Base-by-base conservation (phyloP, 2,797 vertebrate species). In the Pangasius mekongensis region DNA sequence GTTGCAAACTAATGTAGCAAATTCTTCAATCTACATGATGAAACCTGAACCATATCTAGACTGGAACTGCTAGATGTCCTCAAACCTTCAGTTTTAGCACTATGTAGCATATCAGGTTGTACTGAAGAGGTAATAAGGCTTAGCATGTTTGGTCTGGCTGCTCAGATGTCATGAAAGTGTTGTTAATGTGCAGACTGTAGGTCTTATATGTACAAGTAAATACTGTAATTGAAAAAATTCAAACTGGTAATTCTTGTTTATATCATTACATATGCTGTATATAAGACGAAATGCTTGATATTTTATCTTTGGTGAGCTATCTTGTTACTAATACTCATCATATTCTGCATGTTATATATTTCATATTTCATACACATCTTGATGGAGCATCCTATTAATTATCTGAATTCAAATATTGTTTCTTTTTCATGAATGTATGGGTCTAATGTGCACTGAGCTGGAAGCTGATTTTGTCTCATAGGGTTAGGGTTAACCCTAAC, bases 1-100 rank as follows among this genome's bases (percentile, higher is more conserved):
- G 76, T 66, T 33, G n/a, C 18, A 86, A 14, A 71, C 5, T 18
- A 81, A 85, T 87, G 83, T 36, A 77, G 27, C 76, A 62, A 43
- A 76, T 71, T 66, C 22, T 30, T 27, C 24, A 24, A 14, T 64
- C 24, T 64, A 27, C 11, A 60, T 36, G 54, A 22, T 3, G 18
- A 58, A 56, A 56, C 43, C 43, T 58, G 2, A 80, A 36, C 52
- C 52, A 81, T 36, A 24, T 58, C 33, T 13, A 10, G 76, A n/a
- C 33, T 58, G 33, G 30, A 81, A 81, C 33, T 60, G 24, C 7
- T 18, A 83, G 81, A 83, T 33, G 24, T 58, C 16, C 52, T 56
- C 30, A 11, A 27, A 80, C 33, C 1, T n/a, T 80, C n/a, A 56
- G n/a, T 33, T 56, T 22, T 56, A 56, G n/a, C 11, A 22, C 0